Evolutionary conservation across 2,113 vertebrate species (phyloP).

Genomic region (Hemibagrus wyckioides): DNA sequence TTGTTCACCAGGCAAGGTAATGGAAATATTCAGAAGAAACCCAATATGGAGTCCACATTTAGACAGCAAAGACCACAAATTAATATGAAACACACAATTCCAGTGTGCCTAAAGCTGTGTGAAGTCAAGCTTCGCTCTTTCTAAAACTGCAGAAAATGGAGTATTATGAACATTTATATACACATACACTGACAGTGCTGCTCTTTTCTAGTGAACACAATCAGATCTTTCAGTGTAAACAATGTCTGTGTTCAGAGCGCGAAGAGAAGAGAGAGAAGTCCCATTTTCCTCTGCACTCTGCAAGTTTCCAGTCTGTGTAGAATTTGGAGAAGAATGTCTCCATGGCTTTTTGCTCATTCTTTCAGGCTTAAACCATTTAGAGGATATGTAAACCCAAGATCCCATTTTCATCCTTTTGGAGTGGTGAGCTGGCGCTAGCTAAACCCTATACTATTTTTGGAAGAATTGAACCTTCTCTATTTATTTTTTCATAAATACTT

Average conservation of each 20-base stretch:
- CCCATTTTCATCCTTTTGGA: slow-evolving; percentile 10
- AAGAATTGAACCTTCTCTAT: background rate
- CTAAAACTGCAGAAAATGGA: slow-evolving; percentile 29
- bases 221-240: slow-evolving; percentile 42
- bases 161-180: slow-evolving; percentile 43
- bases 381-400: slow-evolving; percentile 29
- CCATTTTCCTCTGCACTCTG: background rate
- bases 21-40: slow-evolving; percentile 21
- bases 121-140: slow-evolving; percentile 14
- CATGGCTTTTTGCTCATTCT: slow-evolving; percentile 16
- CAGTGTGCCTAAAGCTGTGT: background rate
- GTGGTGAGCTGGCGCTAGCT: background rate
- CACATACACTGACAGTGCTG: slow-evolving; percentile 10
- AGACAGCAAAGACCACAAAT: slow-evolving; percentile 12
- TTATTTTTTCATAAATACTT: background rate
- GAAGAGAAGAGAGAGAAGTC: background rate
- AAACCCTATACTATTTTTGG: slow-evolving; percentile 9
- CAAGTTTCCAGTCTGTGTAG: slow-evolving; percentile 19
- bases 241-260: slow-evolving; percentile 11
- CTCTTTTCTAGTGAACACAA: slow-evolving; percentile 11
- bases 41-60: background rate
- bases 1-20: background rate
- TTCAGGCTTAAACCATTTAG: slow-evolving; percentile 16
- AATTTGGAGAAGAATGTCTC: slow-evolving; percentile 24
- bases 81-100: slow-evolving; percentile 12